Percentiles rank a stretch among this genome's conserved stretches.
Evolutionary conservation across 2,113 vertebrate genomes (phyloP).

Genomic region (Syngnathus floridae): DNA sequence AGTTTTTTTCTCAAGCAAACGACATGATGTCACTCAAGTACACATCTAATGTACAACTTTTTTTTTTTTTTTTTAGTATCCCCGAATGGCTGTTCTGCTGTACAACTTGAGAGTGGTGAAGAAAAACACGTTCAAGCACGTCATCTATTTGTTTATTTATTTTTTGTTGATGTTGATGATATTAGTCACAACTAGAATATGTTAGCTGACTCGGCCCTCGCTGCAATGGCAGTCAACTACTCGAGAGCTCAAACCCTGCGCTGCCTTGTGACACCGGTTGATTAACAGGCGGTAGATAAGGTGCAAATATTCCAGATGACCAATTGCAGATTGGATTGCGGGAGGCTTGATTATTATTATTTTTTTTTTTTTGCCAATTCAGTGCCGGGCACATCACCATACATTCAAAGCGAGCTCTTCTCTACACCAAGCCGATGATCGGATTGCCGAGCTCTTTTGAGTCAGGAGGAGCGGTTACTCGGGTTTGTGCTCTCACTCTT

Average conservation of each 20-base stretch:
- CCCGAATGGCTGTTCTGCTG: neutral
- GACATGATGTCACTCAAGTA: neutral
- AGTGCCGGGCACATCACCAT: neutral
- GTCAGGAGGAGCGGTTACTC: slow-evolving; percentile 42
- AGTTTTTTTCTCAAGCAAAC: neutral
- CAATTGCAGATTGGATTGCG: neutral
- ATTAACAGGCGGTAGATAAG: slow-evolving; percentile 35
- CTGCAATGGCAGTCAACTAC: slow-evolving; percentile 78
- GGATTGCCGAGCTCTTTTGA: slow-evolving; percentile 43
- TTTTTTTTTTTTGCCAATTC: neutral
- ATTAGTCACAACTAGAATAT: slow-evolving; percentile 75
- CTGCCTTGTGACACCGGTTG: slow-evolving; percentile 37
- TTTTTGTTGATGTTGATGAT: slow-evolving; percentile 63
- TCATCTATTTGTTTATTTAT: slow-evolving; percentile 57
- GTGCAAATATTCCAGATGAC: slow-evolving; percentile 34
- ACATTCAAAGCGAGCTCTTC: slow-evolving; percentile 20
- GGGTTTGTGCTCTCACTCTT: slow-evolving; percentile 62
- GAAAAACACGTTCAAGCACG: neutral
- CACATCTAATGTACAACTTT: neutral
- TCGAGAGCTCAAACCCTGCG: slow-evolving; percentile 68
- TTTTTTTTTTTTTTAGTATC: neutral
- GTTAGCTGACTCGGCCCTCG: slow-evolving; percentile 76
- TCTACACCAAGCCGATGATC: slow-evolving; percentile 2
- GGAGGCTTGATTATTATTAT: too few relatives aligned
- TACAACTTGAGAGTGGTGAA: neutral